A percentile compares a stretch with the other conserved stretches of the same genome.
These are phyloP conservation scores for Stichopus horrens DNA, from an alignment of 53 echinoderm and acorn worm species.

Conservation along the genomic window DNA sequence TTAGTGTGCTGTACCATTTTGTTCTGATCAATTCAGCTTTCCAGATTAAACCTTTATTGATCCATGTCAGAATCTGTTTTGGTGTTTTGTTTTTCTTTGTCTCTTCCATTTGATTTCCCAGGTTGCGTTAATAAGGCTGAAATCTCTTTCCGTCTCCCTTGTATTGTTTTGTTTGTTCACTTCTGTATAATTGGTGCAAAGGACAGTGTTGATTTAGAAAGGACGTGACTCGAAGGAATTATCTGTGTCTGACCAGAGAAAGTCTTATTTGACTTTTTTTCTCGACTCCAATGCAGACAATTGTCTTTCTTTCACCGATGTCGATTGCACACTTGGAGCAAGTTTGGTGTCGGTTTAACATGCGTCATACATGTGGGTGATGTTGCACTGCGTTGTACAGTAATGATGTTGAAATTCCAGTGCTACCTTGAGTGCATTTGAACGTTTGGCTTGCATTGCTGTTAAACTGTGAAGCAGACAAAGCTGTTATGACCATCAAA, in stretches of 20 bases:
- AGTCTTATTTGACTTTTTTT: too few species aligned
- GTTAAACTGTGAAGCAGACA: too few species aligned
- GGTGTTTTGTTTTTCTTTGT: neutral
- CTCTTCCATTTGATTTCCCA: neutral
- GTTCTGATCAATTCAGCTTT: neutral
- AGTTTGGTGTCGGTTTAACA: too few species aligned
- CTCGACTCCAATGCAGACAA: too few species aligned
- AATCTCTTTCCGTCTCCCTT: neutral
- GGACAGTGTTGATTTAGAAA: neutral
- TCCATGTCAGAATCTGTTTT: neutral
- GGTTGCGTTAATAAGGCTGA: neutral
- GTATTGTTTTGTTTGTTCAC: neutral
- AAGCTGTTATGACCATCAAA: too few species aligned
- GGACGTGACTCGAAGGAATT: neutral
- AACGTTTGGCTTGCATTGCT: too few species aligned
- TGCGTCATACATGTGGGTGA: too few species aligned
- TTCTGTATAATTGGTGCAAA: neutral
- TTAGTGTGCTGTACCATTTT: neutral
- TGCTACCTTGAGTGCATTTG: too few species aligned
- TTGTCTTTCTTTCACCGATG: too few species aligned
- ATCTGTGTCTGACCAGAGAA: neutral
- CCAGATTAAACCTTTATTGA: conserved; percentile 6
- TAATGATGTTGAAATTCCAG: too few species aligned
- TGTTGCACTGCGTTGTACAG: too few species aligned
- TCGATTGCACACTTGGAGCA: too few species aligned